These are phyloP conservation scores for Agrypnus murinus DNA, from an alignment of 2,888 invertebrate species.

Conservation along the genomic window DNA sequence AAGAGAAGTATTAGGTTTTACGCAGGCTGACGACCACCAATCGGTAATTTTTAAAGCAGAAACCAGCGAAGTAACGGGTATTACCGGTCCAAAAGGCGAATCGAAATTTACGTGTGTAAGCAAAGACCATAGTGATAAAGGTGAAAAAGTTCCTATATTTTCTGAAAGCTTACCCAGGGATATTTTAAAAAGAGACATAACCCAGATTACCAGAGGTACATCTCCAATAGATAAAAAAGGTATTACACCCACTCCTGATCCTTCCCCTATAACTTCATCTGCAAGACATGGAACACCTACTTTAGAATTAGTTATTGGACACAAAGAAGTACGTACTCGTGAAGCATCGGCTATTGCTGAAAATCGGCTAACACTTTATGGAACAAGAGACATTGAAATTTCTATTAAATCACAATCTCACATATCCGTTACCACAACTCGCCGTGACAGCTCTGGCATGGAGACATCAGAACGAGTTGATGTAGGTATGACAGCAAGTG, in stretches of 20 bases:
- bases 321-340: slow-evolving; percentile 73
- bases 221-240: slow-evolving; percentile 69
- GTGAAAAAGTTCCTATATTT: slow-evolving; percentile 33
- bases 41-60: slow-evolving; percentile 50
- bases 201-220: slow-evolving; percentile 67
- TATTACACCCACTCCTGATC: slow-evolving; percentile 60
- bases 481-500: slow-evolving; percentile 70
- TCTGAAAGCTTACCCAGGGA: slow-evolving; percentile 11
- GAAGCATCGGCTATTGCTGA: slow-evolving; percentile 73
- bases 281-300: slow-evolving; percentile 63
- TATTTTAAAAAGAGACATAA: slow-evolving; percentile 18
- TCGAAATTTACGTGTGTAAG: slow-evolving; percentile 8
- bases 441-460: slow-evolving; percentile 69
- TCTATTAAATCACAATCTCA: slow-evolving; percentile 74
- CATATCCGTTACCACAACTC: slow-evolving; percentile 72
- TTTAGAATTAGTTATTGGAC: slow-evolving; percentile 73
- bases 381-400: slow-evolving; percentile 74
- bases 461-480: slow-evolving; percentile 72
- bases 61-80: slow-evolving; percentile 48
- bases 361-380: slow-evolving; percentile 73
- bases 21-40: slow-evolving; percentile 47
- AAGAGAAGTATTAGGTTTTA: slow-evolving; percentile 50
- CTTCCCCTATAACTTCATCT: slow-evolving; percentile 57
- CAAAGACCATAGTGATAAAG: slow-evolving; percentile 21
- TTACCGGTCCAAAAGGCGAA: slow-evolving; percentile 41